These are phyloP conservation scores for Caenorhabditis japonica DNA, from an alignment of 2,888 invertebrate species.

Conservation along the genomic window DNA sequence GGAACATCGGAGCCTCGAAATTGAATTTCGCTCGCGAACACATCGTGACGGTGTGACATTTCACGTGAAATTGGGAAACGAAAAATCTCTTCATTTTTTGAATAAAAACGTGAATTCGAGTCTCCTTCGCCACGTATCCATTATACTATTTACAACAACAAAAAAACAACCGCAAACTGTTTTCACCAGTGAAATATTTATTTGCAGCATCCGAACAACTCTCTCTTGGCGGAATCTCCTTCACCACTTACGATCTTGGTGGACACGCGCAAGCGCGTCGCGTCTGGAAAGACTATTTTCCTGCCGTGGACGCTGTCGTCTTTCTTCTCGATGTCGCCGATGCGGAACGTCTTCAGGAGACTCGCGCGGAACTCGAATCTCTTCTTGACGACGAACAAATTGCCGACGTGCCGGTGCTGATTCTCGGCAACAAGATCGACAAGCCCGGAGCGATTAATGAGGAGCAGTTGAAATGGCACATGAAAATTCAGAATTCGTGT, in stretches of 20 bases:
- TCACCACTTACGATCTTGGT: constrained; percentile 99
- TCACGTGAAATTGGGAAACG: too few relatives aligned
- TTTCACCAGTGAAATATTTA: too few relatives aligned
- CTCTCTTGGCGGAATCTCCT: constrained; percentile 98
- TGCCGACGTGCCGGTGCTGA: constrained; percentile 94
- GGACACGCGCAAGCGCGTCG: constrained; percentile 98
- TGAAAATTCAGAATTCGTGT: constrained; percentile 92
- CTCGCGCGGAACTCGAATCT: constrained; percentile 79
- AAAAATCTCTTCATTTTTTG: too few relatives aligned
- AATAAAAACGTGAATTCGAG: too few relatives aligned
- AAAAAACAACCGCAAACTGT: too few relatives aligned
- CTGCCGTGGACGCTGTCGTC: constrained; percentile 98
- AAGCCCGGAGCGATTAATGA: constrained; percentile 95
- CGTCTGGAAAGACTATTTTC: constrained; percentile 99
- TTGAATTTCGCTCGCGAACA: too few relatives aligned
- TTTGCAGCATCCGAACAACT: constrained; percentile 94
- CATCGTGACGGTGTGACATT: too few relatives aligned
- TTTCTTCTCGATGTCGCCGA: constrained; percentile 98
- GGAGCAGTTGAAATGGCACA: constrained; percentile 92
- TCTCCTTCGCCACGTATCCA: too few relatives aligned
- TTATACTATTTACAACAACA: too few relatives aligned
- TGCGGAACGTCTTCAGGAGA: constrained; percentile 88
- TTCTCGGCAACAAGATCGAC: constrained; percentile 99
- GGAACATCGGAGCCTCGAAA: too few relatives aligned
- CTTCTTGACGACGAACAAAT: constrained; percentile 79